Base-by-base conservation (phyloP, 2,888 invertebrate species). In the Stenichneumon culpator region DNA sequence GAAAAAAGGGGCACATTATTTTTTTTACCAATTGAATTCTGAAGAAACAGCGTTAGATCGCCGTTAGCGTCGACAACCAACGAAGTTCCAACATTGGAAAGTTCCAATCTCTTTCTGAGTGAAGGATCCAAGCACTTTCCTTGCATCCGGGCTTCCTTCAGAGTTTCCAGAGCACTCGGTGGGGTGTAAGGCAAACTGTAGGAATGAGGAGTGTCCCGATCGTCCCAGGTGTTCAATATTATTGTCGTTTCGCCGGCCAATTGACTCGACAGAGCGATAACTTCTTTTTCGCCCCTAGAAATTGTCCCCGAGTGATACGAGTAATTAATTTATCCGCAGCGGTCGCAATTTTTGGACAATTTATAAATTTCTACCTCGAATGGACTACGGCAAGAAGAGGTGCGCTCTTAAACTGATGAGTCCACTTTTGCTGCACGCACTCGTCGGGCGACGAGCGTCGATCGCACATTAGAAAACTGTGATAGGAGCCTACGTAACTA, bases 371-470 rank as follows among this genome's bases (percentile, higher is more conserved):
- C 68, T 94, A 94, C 89, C 94, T 94, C 78, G 92, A 90, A 32
- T 93, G 91, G 25, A 94, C 90, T 5, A 93, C 90, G 54, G 95
- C 94, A 72, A 95, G 94, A 0, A 95, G 93, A 0, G 96, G 95
- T 3, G 94, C 90, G 82, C 94, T 94, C 87, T 95, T 94, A 91
- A 96, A 95, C 5, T 95, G 95, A 86, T 96, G 96, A 0, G 95
- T 95, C 96, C 96, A 96, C 83, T 95, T 94, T 87, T 95, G 95
- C 4, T 95, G 90, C 0, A 94, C 89, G 25, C 90, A 89, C 11
- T 87, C 80, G n/a, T 88, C 86, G 5, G 86, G 78, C 25, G 90
- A 88, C 11, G 86, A 89, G 44, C 94, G 91, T 68, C 87, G 90
- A 83, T 94, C 94, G 16, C 92, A 89, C 86, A 93, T 87, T 73